phyloP scores from a whole-genome alignment of 2,113 vertebrate genomes.

The Pachyramphus minor region DNA sequence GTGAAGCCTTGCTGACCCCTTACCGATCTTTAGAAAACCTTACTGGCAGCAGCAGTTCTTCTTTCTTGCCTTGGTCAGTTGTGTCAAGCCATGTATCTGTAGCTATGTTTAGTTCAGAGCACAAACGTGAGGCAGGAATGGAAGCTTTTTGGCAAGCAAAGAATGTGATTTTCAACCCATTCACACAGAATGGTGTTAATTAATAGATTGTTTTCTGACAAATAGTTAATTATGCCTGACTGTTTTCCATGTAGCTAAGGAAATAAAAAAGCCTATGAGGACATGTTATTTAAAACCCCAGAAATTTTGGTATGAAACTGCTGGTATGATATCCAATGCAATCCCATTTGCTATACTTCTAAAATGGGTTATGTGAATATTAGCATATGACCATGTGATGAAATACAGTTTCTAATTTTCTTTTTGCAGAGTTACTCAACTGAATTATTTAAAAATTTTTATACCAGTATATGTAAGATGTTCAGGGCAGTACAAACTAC shows the following conservation, averaged over 20 bases:
- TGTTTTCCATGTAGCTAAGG: not conserved
- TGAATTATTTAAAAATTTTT: not conserved
- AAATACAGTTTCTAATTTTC: not conserved
- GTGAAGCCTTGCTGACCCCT: not conserved
- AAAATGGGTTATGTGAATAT: not conserved
- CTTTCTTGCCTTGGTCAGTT: constrained; percentile 32
- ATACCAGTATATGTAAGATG: not conserved
- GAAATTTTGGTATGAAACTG: not conserved
- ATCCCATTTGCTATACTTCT: not conserved
- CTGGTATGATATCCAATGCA: not conserved
- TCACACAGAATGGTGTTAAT: constrained; percentile 35
- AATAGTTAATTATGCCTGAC: constrained; percentile 46
- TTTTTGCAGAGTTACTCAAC: not conserved
- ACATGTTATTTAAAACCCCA: not conserved
- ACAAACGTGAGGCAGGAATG: constrained; percentile 26
- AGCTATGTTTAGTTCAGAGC: constrained; percentile 40
- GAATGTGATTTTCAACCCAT: not conserved
- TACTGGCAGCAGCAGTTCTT: not conserved
- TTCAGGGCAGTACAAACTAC: not conserved
- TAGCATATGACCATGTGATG: not conserved
- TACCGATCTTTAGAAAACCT: constrained; percentile 27
- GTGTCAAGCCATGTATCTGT: not conserved
- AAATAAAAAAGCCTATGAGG: not conserved
- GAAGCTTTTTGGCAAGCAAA: constrained; percentile 26
- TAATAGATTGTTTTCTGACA: constrained; percentile 46